Evolutionary conservation across 2,888 invertebrate genomes (phyloP).

Genomic region (Rhaphigaster nebulosa): DNA sequence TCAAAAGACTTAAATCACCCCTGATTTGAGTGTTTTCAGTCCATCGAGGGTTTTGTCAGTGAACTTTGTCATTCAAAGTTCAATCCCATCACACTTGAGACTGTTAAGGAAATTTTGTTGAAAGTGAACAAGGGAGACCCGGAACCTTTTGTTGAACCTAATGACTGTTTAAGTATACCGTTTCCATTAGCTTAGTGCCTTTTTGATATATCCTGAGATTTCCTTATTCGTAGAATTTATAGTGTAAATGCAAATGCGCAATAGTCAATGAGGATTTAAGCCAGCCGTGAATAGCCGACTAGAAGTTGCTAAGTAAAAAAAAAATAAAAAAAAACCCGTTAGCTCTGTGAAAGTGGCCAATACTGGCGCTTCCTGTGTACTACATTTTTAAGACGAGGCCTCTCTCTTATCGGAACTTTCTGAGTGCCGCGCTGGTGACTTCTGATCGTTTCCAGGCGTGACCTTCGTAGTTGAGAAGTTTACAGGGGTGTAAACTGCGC

Average conservation of each 20-base stretch:
- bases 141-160: neutral
- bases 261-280: conserved; percentile 12
- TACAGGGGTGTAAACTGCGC: too few relatives aligned
- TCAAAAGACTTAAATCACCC: too few relatives aligned
- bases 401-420: neutral
- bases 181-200: neutral
- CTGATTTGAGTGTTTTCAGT: neutral
- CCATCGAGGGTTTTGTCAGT: neutral
- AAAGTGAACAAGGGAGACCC: neutral
- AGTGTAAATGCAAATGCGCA: neutral
- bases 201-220: conserved; percentile 1
- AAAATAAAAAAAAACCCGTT: conserved; percentile 7
- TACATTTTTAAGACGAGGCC: conserved; percentile 29
- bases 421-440: neutral
- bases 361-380: conserved; percentile 28
- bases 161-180: neutral
- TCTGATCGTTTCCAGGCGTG: neutral
- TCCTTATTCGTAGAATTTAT: neutral
- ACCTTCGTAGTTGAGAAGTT: neutral
- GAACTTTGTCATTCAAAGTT: neutral
- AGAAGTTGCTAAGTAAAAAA: conserved; percentile 11
- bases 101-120: neutral
- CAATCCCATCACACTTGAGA: neutral
- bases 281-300: neutral
- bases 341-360: conserved; percentile 16